These are phyloP conservation scores for Dolomedes plantarius DNA, from an alignment of 2,888 invertebrate species.

Conservation along the genomic window DNA sequence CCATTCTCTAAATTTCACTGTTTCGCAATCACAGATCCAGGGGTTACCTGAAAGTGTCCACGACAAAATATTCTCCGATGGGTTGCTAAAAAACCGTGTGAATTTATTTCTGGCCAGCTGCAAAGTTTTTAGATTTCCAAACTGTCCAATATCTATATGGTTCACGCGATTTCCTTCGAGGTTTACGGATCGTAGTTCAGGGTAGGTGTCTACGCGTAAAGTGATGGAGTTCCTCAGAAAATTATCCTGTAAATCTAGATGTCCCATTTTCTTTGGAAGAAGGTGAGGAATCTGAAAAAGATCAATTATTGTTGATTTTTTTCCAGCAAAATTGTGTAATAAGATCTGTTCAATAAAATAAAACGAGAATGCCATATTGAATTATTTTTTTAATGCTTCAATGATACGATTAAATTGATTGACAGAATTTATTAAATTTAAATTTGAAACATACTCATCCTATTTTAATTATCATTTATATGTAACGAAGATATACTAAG, in stretches of 20 bases:
- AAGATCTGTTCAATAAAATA: too few species aligned
- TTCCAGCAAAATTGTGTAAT: too few species aligned
- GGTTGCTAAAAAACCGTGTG: neutral
- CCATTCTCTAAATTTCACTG: slow-evolving; percentile 26
- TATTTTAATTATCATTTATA: too few species aligned
- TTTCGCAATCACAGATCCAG: slow-evolving; percentile 49
- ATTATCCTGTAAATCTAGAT: slow-evolving; percentile 36
- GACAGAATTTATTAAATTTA: too few species aligned
- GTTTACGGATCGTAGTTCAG: slow-evolving; percentile 13
- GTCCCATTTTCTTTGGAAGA: slow-evolving; percentile 15
- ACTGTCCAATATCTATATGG: slow-evolving; percentile 22
- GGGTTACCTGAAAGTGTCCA: slow-evolving; percentile 43
- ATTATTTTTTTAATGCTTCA: too few species aligned
- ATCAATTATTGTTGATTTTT: too few species aligned
- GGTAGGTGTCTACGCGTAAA: neutral
- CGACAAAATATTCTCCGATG: neutral
- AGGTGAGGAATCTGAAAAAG: slow-evolving; percentile 28
- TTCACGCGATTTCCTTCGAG: slow-evolving; percentile 22
- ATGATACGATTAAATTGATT: too few species aligned
- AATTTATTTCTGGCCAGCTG: slow-evolving; percentile 28
- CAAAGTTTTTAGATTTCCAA: slow-evolving; percentile 12
- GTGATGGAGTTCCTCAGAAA: slow-evolving; percentile 1
- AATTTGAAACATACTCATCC: too few species aligned
- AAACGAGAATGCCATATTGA: too few species aligned
- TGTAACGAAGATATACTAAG: too few species aligned